Evolutionary conservation across 2,888 invertebrate genomes (phyloP), one percentile per base, ranked within the genome.

Genomic region (Pinctada fucata): DNA sequence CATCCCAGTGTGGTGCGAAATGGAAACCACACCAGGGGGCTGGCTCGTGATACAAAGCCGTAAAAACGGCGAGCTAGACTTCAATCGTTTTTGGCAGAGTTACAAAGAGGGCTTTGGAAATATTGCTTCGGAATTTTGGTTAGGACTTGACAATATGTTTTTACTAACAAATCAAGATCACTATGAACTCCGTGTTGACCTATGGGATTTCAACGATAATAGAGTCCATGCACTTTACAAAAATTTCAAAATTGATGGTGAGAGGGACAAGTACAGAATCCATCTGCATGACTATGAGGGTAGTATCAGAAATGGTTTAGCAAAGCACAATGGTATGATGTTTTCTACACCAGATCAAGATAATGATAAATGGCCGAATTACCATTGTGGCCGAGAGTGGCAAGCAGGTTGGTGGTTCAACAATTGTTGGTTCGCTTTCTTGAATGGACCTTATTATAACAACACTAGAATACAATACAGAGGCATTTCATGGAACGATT

Each of bases 351-450:
- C 96, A 75, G 98, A 98, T 91, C 95, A 95, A 68, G 98, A 98
- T 92, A 95, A 97, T 88, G 98, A 98, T 90, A 96, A 95, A 85
- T 97, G 97, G 78, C 80, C 83, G 3, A 90, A 90, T 45, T 96
- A 97, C 47, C 96, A 97, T 93, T 98, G 98, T 93, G 97, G 97
- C 71, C 95, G 95, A 81, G 97, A 97, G 93, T 98, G 97, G 94
- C 96, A 96, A 91, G 97, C 97, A 31, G 98, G 98, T 63, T 98
- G 97, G 97, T 98, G 98, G 98, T 98, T 96, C 93, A 96, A 97
- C 80, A 97, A 97, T 93, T 98, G 98, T 93, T 97, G 97, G 93
- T 97, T 97, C 90, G 97, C 96, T 48, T 97, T 97, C 93, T 94
- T 98, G 83, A 98, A 98, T 91, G 98, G 97, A 13, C 95, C 96